Evolutionary conservation across 2,113 vertebrate genomes (phyloP).

Genomic region (Gracilinanus agilis): DNA sequence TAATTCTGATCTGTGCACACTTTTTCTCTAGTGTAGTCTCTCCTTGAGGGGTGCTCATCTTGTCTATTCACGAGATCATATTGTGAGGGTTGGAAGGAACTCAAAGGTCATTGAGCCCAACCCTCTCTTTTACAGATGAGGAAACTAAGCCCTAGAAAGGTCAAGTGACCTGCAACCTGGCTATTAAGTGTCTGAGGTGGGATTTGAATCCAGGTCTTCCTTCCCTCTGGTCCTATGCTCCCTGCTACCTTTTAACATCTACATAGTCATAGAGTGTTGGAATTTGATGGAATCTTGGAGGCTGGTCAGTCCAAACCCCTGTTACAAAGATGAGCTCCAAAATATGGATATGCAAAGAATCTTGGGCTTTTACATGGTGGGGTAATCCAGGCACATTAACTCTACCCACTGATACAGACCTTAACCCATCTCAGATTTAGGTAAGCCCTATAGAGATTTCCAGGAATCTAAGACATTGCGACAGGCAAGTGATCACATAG

Average conservation of each 20-base stretch:
- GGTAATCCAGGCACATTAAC: neutral
- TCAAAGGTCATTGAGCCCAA: neutral
- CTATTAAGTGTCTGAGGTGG: neutral
- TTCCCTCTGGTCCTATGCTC: neutral
- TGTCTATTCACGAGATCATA: neutral
- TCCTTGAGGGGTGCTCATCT: neutral
- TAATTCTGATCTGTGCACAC: neutral
- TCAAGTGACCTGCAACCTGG: neutral
- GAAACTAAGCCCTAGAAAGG: neutral
- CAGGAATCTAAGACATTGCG: neutral
- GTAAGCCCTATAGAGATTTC: neutral
- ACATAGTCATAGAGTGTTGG: neutral
- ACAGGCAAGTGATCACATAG: neutral
- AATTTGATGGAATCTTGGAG: neutral
- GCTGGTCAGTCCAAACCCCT: neutral
- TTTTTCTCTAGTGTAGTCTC: neutral
- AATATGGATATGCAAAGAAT: neutral
- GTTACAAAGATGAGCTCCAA: neutral
- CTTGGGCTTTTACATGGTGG: too few relatives aligned
- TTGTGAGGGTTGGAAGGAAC: neutral
- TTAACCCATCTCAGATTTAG: neutral
- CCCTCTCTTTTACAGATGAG: neutral
- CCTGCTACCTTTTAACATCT: neutral
- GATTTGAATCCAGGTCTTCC: neutral
- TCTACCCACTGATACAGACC: neutral